Percentiles rank a stretch among this genome's conserved stretches.
Conservation (phyloP, 2,113 vertebrate genomes). For the Coregonus clupeaformis region DNA sequence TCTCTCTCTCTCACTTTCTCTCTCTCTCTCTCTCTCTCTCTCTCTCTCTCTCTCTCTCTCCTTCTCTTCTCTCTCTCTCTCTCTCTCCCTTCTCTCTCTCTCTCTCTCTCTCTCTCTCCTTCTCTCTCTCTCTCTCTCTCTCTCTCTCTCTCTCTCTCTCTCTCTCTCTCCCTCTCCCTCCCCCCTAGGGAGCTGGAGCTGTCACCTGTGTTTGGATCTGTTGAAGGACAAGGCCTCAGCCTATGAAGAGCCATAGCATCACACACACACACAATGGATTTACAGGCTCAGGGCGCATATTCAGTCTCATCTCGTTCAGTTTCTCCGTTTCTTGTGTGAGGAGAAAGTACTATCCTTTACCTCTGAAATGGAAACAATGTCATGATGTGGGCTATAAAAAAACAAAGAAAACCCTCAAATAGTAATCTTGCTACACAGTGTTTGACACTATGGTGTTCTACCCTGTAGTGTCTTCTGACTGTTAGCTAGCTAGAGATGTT, state of each 20-base stretch:
- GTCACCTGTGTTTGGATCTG: constrained; percentile 92
- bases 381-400: no score
- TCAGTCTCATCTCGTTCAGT: not conserved
- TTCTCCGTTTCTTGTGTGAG: constrained; percentile 38
- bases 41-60: constrained; percentile 13
- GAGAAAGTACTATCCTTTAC: constrained; percentile 34
- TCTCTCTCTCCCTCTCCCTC: no score
- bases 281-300: constrained; percentile 48
- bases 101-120: no score
- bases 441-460: no score
- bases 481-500: no score
- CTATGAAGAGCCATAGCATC: constrained; percentile 64
- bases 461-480: no score
- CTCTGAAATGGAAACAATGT: constrained; percentile 34
- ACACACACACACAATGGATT: constrained; percentile 12
- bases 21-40: constrained; percentile 11
- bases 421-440: no score
- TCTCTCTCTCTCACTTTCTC: no score
- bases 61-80: not conserved
- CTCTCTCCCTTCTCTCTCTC: no score
- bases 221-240: constrained; percentile 93
- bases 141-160: no score
- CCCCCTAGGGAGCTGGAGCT: constrained; percentile 93
- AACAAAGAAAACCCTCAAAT: no score
- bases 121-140: no score